These are phyloP conservation scores for Melitaea cinxia DNA, from an alignment of 1,140 invertebrate genomes.

Conservation along the genomic window DNA sequence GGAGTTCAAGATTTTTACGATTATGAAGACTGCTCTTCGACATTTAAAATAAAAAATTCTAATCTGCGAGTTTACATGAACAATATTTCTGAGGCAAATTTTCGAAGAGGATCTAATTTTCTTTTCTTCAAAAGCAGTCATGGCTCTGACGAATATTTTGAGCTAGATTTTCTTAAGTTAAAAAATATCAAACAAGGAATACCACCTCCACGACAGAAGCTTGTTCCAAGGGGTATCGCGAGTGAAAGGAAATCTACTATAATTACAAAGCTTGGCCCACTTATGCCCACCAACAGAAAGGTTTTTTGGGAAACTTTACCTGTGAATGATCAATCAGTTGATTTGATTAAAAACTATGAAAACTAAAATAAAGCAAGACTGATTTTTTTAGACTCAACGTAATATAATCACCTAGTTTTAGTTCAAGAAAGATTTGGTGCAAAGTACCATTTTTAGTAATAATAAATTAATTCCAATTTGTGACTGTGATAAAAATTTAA, in stretches of 20 bases:
- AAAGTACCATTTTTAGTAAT: background rate
- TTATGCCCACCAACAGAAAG: slow-evolving; percentile 22
- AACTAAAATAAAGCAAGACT: slow-evolving; percentile 11
- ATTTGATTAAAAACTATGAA: slow-evolving; percentile 16
- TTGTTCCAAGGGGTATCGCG: slow-evolving; percentile 15
- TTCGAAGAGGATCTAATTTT: slow-evolving; percentile 19
- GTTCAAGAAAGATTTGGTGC: background rate
- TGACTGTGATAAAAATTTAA: background rate
- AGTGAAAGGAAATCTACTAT: slow-evolving; percentile 19
- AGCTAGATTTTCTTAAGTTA: slow-evolving; percentile 26
- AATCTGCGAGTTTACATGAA: slow-evolving; percentile 11
- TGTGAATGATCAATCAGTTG: slow-evolving; percentile 14
- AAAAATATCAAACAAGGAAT: slow-evolving; percentile 24
- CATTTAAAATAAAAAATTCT: too few species aligned
- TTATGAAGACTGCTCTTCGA: too few species aligned
- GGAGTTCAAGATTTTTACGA: too few species aligned
- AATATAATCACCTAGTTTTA: too few species aligned
- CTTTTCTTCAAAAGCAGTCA: slow-evolving; percentile 27
- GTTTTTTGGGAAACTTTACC: slow-evolving; percentile 26
- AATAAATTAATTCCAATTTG: background rate
- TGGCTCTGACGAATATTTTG: slow-evolving; percentile 17
- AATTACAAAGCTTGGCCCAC: slow-evolving; percentile 25
- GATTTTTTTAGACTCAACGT: slow-evolving; percentile 10
- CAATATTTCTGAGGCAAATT: slow-evolving; percentile 23
- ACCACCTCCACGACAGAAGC: slow-evolving; percentile 14